Evolutionary conservation across 2,113 vertebrate genomes (phyloP), one percentile per base, ranked within the genome.

Genomic region (Catharus bicknelli): DNA sequence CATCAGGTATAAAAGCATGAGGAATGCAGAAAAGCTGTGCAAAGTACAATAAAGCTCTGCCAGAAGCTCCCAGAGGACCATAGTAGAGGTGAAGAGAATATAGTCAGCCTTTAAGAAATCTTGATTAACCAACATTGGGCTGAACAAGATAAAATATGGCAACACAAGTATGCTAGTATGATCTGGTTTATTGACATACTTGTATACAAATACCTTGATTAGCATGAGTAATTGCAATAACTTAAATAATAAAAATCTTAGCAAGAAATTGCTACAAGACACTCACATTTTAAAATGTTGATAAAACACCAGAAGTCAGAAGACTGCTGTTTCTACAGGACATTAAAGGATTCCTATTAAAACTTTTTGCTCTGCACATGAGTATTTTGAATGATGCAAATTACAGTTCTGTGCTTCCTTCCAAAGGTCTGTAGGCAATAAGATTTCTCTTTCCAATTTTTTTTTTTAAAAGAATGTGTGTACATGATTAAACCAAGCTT

Each of bases 401-500:
- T 90, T 64, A 45, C 23, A 72, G 53, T 72, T 81, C 64, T 54
- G 22, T 89, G 36, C 40, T 93, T 94, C 83, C 58, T 34, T 84
- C 54, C 68, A 73, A 64, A 75, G 11, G 22, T 84, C 83, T 84
- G 66, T 57, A 82, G 62, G 69, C 86, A 90, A 66, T 62, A 76
- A 64, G 26, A 48, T 64, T 89, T 75, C 23, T 84, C 54, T 70
- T 87, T 77, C 51, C 59, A 79, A 85, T 40, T 76, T 86, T 11
- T 10, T 10, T 79, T 94, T 58, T 86, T 92, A 79, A 54, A 70
- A 67, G 74, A 63, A 55, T 40, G 32, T n/a, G 11, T 72, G 81
- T 72, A 87, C 62, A 53, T 40, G 58, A 83, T 92, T 93, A 93
- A 95, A 88, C 73, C 53, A 81, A 74, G 62, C 59, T 92, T 83